Percentiles rank a stretch among this genome's conserved stretches.
phyloP scores from a whole-genome alignment of 2,113 vertebrate genomes.

The Chionomys nivalis region DNA sequence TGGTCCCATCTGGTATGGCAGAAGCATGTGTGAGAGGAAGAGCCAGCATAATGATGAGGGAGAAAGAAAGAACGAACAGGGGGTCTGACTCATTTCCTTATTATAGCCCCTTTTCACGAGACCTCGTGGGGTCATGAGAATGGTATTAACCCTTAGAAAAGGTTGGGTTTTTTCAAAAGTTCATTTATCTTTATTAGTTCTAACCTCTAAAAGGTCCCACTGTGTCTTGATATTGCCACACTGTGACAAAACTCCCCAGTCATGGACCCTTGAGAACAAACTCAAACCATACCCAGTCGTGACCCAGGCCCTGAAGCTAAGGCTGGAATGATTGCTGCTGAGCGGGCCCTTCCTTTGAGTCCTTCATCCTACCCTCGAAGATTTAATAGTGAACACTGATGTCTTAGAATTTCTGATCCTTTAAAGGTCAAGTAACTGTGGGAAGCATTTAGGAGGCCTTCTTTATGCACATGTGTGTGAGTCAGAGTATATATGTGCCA shows the following conservation, averaged over 20 bases:
- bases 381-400: background rate
- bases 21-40: background rate
- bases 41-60: background rate
- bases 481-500: background rate
- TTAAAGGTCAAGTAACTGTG: background rate
- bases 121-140: background rate
- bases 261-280: background rate
- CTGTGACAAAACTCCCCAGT: background rate
- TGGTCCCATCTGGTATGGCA: too few species aligned
- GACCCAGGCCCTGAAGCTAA: background rate
- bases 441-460: background rate
- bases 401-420: background rate
- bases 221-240: background rate
- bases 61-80: background rate
- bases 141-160: background rate
- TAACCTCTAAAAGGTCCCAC: background rate
- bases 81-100: background rate
- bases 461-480: background rate
- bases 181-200: background rate
- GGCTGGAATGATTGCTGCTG: background rate
- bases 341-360: background rate
- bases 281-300: too few species aligned
- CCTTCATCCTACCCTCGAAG: background rate
- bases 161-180: background rate
- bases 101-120: background rate